phyloP scores from a whole-genome alignment of 2,888 invertebrate species.

The Parelbella ahira region DNA sequence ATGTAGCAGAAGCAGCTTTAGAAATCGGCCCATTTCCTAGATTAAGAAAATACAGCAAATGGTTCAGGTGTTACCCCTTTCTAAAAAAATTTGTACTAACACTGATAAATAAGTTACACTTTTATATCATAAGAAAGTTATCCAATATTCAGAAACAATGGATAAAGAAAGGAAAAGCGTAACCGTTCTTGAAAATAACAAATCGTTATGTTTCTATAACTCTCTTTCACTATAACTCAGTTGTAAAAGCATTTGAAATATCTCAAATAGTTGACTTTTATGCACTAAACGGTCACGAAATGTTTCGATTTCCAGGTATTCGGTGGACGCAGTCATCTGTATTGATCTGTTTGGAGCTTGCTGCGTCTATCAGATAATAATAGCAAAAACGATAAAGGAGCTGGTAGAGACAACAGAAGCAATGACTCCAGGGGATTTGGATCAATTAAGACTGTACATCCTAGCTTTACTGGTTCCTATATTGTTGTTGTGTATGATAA shows the following conservation, averaged over 20 bases:
- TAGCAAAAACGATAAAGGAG: conserved; percentile 65
- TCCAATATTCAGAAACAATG: too few species aligned
- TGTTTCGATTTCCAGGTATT: conserved; percentile 45
- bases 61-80: too few species aligned
- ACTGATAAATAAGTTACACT: too few species aligned
- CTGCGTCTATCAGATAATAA: conserved; percentile 69
- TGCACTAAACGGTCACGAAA: too few species aligned
- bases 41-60: conserved; percentile 58
- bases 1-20: conserved; percentile 61
- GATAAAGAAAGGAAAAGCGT: too few species aligned
- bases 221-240: too few species aligned
- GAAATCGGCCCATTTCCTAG: conserved; percentile 58
- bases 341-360: conserved; percentile 70
- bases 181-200: too few species aligned
- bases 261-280: too few species aligned
- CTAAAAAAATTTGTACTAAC: too few species aligned
- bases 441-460: conserved; percentile 55
- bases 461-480: conserved; percentile 55
- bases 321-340: conserved; percentile 61
- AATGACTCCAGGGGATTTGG: conserved; percentile 29
- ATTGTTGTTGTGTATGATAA: conserved; percentile 67
- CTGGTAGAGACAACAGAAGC: conserved; percentile 42
- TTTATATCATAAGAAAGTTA: too few species aligned
- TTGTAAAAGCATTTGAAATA: too few species aligned
- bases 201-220: too few species aligned